These are phyloP conservation scores for Galleria mellonella DNA, from an alignment of 1,140 invertebrate species.

Conservation along the genomic window DNA sequence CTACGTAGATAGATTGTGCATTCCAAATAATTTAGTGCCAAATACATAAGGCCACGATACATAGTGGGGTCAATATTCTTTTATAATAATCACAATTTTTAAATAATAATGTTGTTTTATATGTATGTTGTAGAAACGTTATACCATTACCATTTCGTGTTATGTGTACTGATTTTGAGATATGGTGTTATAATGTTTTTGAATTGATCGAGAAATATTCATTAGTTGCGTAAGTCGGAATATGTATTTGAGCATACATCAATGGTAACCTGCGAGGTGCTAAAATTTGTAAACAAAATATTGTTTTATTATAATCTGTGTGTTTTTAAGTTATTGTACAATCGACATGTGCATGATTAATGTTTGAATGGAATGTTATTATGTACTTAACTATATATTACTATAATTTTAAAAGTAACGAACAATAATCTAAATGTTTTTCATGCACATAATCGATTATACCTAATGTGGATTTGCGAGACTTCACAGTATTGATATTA, in stretches of 20 bases:
- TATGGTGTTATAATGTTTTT: slow-evolving; percentile 44
- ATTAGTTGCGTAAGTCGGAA: slow-evolving; percentile 38
- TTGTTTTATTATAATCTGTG: slow-evolving; percentile 29
- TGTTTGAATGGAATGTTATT: slow-evolving; percentile 1
- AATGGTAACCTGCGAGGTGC: slow-evolving; percentile 61
- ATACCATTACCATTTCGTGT: slow-evolving; percentile 35
- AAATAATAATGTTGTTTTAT: slow-evolving; percentile 34
- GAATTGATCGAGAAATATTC: slow-evolving; percentile 27
- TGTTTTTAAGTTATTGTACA: slow-evolving; percentile 32
- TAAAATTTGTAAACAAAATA: slow-evolving; percentile 45
- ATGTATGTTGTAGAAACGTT: slow-evolving; percentile 41
- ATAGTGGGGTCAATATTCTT: slow-evolving; percentile 35
- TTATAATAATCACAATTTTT: slow-evolving; percentile 59
- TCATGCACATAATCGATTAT: slow-evolving; percentile 17
- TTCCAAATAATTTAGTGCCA: slow-evolving; percentile 70
- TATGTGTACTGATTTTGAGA: slow-evolving; percentile 42
- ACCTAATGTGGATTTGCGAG: slow-evolving; percentile 39
- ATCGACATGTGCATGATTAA: slow-evolving; percentile 13
- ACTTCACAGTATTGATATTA: slow-evolving; percentile 61
- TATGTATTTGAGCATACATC: slow-evolving; percentile 33
- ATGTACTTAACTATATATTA: slow-evolving; percentile 1
- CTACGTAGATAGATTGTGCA: slow-evolving; percentile 55
- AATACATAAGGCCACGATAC: slow-evolving; percentile 43
- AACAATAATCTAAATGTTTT: slow-evolving; percentile 7
- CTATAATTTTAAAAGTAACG: not conserved